phyloP scores from a whole-genome alignment of 2,113 vertebrate species.

The Phrynosoma blainvillii region DNA sequence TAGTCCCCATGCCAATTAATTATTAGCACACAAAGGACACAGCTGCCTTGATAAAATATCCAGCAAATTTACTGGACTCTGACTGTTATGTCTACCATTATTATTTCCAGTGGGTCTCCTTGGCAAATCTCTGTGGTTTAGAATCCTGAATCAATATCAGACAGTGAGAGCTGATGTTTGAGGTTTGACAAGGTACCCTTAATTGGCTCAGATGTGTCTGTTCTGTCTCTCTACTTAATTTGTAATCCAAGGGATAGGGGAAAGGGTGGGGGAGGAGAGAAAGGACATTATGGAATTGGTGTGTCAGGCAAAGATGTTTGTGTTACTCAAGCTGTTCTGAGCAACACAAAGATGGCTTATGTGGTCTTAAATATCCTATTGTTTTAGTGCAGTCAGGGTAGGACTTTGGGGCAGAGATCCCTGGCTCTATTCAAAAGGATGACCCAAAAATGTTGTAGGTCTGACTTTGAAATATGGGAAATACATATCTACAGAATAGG shows the following conservation, averaged over 20 bases:
- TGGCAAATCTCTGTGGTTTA: not conserved
- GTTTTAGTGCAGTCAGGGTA: not conserved
- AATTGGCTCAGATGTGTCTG: conserved; percentile 37
- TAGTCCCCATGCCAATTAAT: conserved; percentile 21
- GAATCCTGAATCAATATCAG: conserved; percentile 29
- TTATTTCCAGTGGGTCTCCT: conserved; percentile 1
- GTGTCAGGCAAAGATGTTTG: not conserved
- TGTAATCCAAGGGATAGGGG: conserved; percentile 3
- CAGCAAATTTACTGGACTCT: not conserved
- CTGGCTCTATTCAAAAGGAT: not conserved
- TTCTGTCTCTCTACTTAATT: conserved; percentile 15
- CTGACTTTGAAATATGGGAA: not conserved
- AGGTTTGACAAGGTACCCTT: conserved; percentile 27
- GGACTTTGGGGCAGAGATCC: not conserved
- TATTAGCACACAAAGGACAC: not conserved
- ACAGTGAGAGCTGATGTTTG: not conserved
- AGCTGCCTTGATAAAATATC: conserved; percentile 19
- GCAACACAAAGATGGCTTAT: conserved; percentile 8
- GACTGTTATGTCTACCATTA: conserved; percentile 6
- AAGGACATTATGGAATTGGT: conserved; percentile 16
- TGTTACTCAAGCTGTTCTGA: not conserved
- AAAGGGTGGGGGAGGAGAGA: not conserved
- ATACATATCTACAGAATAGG: not conserved
- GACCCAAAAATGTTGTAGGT: not conserved
- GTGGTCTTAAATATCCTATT: not conserved